Evolutionary conservation across 2,888 invertebrate genomes (phyloP).

Genomic region (Oxyteleia sp.): DNA sequence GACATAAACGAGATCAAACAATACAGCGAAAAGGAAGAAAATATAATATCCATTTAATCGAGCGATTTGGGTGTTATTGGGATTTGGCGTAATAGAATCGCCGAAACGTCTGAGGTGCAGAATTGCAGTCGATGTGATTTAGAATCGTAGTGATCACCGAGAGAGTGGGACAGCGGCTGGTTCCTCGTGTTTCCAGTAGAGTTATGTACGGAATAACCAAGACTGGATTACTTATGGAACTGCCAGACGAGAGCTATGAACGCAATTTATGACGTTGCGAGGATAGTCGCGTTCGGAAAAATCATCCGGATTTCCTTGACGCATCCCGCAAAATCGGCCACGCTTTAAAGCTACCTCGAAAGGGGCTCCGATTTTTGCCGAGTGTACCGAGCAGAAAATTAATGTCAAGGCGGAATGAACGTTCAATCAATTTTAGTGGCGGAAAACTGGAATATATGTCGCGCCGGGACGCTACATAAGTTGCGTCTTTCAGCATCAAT

Average conservation of each 20-base stretch:
- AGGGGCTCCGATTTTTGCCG: constrained; percentile 61
- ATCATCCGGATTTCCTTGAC: constrained; percentile 76
- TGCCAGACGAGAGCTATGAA: constrained; percentile 75
- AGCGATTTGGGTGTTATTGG: constrained; percentile 60
- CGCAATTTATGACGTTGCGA: constrained; percentile 78
- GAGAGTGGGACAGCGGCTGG: constrained; percentile 39
- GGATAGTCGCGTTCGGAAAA: constrained; percentile 73
- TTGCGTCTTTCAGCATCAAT: constrained; percentile 49
- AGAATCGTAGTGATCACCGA: constrained; percentile 67
- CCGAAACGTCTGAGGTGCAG: constrained; percentile 60
- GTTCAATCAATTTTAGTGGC: constrained; percentile 64
- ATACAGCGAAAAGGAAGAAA: constrained; percentile 29
- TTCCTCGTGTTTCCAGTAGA: constrained; percentile 66
- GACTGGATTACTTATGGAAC: constrained; percentile 83
- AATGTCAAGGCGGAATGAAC: constrained; percentile 49
- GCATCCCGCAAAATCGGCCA: constrained; percentile 48
- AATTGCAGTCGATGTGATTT: constrained; percentile 65
- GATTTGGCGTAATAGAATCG: constrained; percentile 61
- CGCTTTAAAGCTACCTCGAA: constrained; percentile 26
- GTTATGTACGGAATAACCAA: constrained; percentile 78
- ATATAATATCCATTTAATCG: constrained; percentile 65
- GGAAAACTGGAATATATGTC: constrained; percentile 52
- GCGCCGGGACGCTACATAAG: constrained; percentile 36
- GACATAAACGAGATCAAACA: constrained; percentile 34
- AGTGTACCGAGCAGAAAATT: constrained; percentile 68